Conservation (phyloP, 1,140 invertebrate species). For the Drosophila eugracilis region DNA sequence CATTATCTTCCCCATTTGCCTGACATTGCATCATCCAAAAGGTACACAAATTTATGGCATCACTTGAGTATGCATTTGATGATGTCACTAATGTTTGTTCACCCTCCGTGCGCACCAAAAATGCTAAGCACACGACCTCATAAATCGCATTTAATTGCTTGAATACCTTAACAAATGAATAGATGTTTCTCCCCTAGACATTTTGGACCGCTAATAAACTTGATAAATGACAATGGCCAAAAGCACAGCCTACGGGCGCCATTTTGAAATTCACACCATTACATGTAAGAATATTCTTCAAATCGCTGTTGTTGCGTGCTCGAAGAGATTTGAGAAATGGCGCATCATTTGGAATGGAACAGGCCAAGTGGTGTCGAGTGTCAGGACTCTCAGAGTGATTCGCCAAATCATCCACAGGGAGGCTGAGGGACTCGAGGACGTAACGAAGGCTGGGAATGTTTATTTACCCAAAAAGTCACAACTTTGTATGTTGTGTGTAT, state of each 20-base stretch:
- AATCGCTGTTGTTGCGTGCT: neutral
- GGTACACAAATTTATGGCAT: slow-evolving; percentile 44
- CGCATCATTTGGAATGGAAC: slow-evolving; percentile 62
- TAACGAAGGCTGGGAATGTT: slow-evolving; percentile 22
- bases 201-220: slow-evolving; percentile 72
- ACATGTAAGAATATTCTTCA: slow-evolving; percentile 47
- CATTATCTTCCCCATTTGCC: slow-evolving; percentile 19
- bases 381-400: slow-evolving; percentile 57
- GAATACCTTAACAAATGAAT: slow-evolving; percentile 60
- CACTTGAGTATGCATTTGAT: slow-evolving; percentile 54
- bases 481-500: slow-evolving; percentile 62
- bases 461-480: slow-evolving; percentile 72
- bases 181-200: slow-evolving; percentile 26
- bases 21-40: slow-evolving; percentile 34
- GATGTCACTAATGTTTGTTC: slow-evolving; percentile 48
- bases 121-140: slow-evolving; percentile 16
- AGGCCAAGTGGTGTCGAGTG: slow-evolving; percentile 72
- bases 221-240: slow-evolving; percentile 72
- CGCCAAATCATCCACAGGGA: slow-evolving; percentile 56
- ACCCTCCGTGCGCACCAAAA: slow-evolving; percentile 6
- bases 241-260: slow-evolving; percentile 44
- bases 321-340: slow-evolving; percentile 76
- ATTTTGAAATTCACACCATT: slow-evolving; percentile 82
- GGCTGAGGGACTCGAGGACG: neutral
- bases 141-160: slow-evolving; percentile 60